These are phyloP conservation scores for Glaucidium brasilianum DNA, from an alignment of 2,113 vertebrate genomes.

Conservation along the genomic window DNA sequence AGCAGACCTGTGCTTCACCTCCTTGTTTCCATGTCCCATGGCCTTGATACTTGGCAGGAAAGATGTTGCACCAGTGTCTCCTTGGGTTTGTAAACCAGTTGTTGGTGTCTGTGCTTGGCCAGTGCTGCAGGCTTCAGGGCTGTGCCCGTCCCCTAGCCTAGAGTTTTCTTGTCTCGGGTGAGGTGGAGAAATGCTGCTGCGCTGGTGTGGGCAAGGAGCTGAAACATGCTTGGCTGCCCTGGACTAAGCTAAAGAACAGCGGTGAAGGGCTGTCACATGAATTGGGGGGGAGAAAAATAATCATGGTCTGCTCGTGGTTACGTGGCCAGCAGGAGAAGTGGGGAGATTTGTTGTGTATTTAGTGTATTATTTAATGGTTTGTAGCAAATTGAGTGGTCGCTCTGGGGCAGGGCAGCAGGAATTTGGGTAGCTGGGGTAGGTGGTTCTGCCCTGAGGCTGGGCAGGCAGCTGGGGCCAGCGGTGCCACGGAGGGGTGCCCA, in stretches of 20 bases:
- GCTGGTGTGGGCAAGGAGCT: neutral
- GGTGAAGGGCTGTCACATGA: neutral
- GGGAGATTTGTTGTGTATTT: neutral
- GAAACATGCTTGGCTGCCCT: neutral
- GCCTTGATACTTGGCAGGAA: neutral
- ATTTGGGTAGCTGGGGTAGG: neutral
- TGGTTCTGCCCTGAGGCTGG: neutral
- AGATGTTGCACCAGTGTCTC: neutral
- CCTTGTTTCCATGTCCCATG: rapidly evolving
- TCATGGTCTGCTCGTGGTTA: rapidly evolving
- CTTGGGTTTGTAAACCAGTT: neutral
- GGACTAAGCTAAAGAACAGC: neutral
- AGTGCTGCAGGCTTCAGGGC: rapidly evolving
- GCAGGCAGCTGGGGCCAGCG: neutral
- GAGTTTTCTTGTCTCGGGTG: neutral
- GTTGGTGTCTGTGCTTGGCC: neutral
- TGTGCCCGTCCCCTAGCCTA: neutral
- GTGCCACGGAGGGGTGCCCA: neutral
- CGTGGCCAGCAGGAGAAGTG: neutral
- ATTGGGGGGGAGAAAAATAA: neutral
- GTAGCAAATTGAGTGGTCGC: rapidly evolving
- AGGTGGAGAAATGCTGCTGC: neutral
- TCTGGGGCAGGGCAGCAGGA: neutral
- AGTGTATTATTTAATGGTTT: neutral
- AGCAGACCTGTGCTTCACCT: neutral